Evolutionary conservation across 2,797 vertebrate genomes (phyloP).

Genomic region (Clarias fuscus): DNA sequence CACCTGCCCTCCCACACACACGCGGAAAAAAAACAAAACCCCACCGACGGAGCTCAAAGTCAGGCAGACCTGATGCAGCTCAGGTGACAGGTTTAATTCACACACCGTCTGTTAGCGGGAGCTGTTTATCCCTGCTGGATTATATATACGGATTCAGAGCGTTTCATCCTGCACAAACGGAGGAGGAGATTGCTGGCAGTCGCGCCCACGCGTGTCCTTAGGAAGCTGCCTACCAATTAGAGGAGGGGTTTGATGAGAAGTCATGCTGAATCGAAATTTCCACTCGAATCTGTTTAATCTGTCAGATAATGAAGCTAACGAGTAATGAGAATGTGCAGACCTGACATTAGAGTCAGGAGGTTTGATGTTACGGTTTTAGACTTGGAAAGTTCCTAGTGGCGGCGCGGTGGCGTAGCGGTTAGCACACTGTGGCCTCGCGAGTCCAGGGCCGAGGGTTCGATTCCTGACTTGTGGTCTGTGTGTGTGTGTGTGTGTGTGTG

Average conservation of each 20-base stretch:
- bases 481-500: no score
- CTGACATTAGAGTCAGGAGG: background rate
- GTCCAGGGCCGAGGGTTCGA: no score
- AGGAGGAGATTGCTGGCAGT: conserved; percentile 46
- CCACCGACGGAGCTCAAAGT: conserved; percentile 42
- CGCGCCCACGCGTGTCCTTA: conserved; percentile 11
- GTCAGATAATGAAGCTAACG: background rate
- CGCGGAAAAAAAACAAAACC: background rate
- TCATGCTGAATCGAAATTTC: background rate
- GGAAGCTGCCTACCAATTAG: background rate
- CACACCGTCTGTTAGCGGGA: conserved; percentile 35
- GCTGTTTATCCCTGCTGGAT: conserved; percentile 38
- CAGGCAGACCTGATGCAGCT: conserved; percentile 25
- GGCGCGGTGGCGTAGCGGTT: no score
- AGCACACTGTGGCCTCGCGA: no score
- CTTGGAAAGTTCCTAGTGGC: background rate
- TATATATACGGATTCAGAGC: conserved; percentile 36
- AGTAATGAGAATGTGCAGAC: background rate
- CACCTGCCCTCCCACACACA: conserved; percentile 44
- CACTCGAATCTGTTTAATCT: background rate
- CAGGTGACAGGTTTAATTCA: conserved; percentile 33
- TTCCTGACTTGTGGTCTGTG: no score
- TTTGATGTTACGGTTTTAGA: background rate
- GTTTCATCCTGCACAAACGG: conserved; percentile 28
- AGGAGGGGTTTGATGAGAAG: background rate